phyloP scores from a whole-genome alignment of 1,140 invertebrate species.

The Anadara kagoshimensis region DNA sequence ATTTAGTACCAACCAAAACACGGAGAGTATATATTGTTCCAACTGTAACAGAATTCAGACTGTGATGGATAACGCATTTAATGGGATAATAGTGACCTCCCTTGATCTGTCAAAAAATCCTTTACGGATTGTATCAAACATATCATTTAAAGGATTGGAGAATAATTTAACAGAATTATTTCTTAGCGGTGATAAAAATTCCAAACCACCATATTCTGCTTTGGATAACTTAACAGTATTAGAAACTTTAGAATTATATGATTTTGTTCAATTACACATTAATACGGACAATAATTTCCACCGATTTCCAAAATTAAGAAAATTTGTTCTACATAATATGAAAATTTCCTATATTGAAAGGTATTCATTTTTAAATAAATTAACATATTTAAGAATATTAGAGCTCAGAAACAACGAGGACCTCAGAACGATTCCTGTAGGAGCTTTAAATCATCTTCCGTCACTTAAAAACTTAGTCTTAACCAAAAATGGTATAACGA shows the following conservation, averaged over 20 bases:
- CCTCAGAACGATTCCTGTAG: constrained; percentile 33
- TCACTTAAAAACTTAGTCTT: constrained; percentile 38
- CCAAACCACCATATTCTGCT: constrained; percentile 20
- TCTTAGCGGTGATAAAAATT: constrained; percentile 38
- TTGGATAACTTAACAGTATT: constrained; percentile 41
- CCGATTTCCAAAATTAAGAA: constrained; percentile 40
- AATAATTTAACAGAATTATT: constrained; percentile 41
- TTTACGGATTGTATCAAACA: constrained; percentile 26
- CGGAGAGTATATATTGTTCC: background rate
- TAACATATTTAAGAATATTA: constrained; percentile 38
- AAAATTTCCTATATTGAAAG: constrained; percentile 24
- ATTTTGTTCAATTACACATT: constrained; percentile 34
- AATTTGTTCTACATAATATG: constrained; percentile 39
- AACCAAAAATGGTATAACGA: constrained; percentile 30
- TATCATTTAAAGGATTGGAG: constrained; percentile 51
- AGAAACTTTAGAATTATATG: constrained; percentile 44
- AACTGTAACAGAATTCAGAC: constrained; percentile 44
- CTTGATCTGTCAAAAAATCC: constrained; percentile 49
- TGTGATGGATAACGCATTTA: constrained; percentile 52
- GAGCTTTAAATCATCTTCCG: constrained; percentile 14
- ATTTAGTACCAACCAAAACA: background rate
- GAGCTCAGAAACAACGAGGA: constrained; percentile 32
- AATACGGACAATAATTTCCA: constrained; percentile 15
- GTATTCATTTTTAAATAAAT: constrained; percentile 29
- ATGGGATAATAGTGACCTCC: constrained; percentile 49